Evolutionary conservation across 2,113 vertebrate species (phyloP).

Genomic region (Grammomys surdaster): DNA sequence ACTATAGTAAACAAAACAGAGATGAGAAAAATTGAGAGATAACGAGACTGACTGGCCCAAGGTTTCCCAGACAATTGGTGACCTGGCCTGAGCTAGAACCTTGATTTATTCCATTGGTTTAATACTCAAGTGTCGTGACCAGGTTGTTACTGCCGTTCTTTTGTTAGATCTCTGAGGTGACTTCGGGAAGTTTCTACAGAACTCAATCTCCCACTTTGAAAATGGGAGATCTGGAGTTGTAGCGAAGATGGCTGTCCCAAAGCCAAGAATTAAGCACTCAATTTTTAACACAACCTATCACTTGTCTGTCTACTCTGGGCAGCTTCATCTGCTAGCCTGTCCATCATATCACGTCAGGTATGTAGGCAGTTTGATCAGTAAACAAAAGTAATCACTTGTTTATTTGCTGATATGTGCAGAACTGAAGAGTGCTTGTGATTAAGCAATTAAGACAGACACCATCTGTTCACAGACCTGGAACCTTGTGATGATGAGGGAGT

Average conservation of each 20-base stretch:
- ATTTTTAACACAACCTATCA: background rate
- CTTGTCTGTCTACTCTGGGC: background rate
- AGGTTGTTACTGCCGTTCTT: background rate
- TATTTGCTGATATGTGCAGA: background rate
- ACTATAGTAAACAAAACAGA: background rate
- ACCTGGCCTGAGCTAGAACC: background rate
- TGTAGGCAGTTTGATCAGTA: background rate
- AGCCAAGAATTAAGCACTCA: background rate
- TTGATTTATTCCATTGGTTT: background rate
- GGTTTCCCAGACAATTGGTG: background rate
- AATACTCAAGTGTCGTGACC: background rate
- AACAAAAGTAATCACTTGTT: background rate
- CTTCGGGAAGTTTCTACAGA: background rate
- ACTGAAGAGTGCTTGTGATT: background rate
- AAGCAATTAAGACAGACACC: no score
- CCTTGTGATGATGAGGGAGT: background rate
- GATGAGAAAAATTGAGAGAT: background rate
- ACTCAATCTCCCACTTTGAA: slow-evolving; percentile 24
- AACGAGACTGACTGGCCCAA: background rate
- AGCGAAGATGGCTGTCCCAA: background rate
- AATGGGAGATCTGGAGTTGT: background rate
- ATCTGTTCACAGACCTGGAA: background rate
- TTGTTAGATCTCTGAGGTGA: background rate
- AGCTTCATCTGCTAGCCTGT: no score
- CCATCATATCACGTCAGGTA: background rate